These are phyloP conservation scores for Periplaneta americana DNA, from an alignment of 1,140 invertebrate genomes.

Conservation along the genomic window DNA sequence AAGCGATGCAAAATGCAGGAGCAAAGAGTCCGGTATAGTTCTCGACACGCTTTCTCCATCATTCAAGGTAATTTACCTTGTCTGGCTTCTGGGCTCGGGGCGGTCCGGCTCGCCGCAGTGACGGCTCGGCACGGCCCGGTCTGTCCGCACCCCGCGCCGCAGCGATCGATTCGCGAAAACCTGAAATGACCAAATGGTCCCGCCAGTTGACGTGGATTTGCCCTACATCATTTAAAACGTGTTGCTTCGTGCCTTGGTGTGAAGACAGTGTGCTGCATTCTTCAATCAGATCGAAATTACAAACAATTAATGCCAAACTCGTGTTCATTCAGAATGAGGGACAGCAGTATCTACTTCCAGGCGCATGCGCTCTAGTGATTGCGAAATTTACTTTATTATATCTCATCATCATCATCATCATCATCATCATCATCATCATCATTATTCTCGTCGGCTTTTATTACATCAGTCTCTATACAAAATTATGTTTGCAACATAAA, in stretches of 20 bases:
- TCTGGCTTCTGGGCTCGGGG: neutral
- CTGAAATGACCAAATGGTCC: neutral
- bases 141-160: slow-evolving; percentile 13
- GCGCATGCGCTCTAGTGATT: no score
- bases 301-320: no score
- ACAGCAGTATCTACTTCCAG: no score
- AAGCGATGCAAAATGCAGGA: neutral
- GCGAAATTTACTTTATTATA: no score
- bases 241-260: neutral
- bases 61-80: slow-evolving; percentile 1
- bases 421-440: no score
- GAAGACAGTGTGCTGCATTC: no score
- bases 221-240: neutral
- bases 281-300: no score
- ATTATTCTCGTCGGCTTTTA: no score
- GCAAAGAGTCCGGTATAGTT: neutral
- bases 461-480: no score
- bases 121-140: slow-evolving; percentile 9
- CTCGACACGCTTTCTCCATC: neutral
- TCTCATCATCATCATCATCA: no score
- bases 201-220: neutral
- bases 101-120: slow-evolving; percentile 11
- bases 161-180: neutral
- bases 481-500: no score
- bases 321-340: no score